Evolutionary conservation across 2,888 invertebrate genomes (phyloP).

Genomic region (Nipponacmea schrenckii): DNA sequence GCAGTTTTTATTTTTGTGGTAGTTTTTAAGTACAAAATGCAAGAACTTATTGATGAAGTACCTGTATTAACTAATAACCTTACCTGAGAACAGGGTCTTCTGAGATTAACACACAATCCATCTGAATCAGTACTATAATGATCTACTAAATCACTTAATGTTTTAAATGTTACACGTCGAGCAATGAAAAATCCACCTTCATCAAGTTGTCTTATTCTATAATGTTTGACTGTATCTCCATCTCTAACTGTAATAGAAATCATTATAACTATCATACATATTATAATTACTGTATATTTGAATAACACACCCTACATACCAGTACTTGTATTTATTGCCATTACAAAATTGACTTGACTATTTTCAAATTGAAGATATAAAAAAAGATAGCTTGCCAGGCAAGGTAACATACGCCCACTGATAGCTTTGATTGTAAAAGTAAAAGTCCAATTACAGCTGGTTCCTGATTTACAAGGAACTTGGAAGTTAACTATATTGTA

Average conservation of each 20-base stretch:
- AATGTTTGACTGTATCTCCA: slow-evolving; percentile 99
- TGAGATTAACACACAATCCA: slow-evolving; percentile 95
- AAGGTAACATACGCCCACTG: too few species aligned
- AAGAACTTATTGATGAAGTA: too few species aligned
- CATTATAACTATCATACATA: background rate
- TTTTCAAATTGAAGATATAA: too few species aligned
- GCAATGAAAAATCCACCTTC: slow-evolving; percentile 99
- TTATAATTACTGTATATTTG: background rate
- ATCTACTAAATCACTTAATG: slow-evolving; percentile 95
- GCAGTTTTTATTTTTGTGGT: too few species aligned
- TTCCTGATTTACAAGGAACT: too few species aligned
- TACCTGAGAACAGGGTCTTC: slow-evolving; percentile 68
- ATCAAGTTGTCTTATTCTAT: slow-evolving; percentile 97
- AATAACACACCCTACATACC: background rate
- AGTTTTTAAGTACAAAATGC: too few species aligned
- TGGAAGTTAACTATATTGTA: too few species aligned
- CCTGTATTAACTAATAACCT: background rate
- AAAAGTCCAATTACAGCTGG: too few species aligned
- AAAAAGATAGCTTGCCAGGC: too few species aligned
- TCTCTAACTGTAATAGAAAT: slow-evolving; percentile 83
- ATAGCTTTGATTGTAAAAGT: too few species aligned
- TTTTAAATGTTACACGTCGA: slow-evolving; percentile 95
- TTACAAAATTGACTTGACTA: too few species aligned
- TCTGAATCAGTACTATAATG: slow-evolving; percentile 98
- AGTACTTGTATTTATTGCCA: background rate